Conservation (phyloP, 2,797 vertebrate species). For the Harpagifer antarcticus region DNA sequence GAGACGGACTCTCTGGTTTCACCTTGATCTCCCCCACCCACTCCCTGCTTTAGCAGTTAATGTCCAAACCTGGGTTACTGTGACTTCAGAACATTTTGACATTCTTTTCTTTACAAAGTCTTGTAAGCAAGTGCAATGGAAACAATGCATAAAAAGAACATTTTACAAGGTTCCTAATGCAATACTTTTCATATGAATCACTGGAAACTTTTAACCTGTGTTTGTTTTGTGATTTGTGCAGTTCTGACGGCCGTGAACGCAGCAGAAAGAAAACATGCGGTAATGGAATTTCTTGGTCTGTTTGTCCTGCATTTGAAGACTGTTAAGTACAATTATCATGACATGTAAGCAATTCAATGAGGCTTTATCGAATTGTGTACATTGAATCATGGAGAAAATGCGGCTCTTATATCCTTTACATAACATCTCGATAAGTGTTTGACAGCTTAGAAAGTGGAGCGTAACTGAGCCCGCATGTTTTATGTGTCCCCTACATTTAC, state of each 20-base stretch:
- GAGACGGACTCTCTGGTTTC: conserved; percentile 5
- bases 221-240: not conserved
- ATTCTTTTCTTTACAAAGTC: not conserved
- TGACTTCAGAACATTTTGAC: conserved; percentile 10
- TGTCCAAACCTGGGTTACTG: conserved; percentile 1
- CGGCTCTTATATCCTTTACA: conserved; percentile 6
- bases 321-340: not conserved
- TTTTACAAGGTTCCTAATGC: conserved; percentile 1
- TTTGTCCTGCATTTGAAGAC: not conserved
- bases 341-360: not conserved
- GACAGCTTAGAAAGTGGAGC: not conserved
- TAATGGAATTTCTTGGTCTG: not conserved
- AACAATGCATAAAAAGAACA: not conserved
- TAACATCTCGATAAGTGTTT: not conserved
- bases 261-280: not conserved
- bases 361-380: not conserved
- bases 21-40: conserved; percentile 1
- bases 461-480: not conserved
- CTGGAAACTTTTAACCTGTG: not conserved
- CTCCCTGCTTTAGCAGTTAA: not conserved
- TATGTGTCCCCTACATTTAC: not conserved
- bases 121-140: not conserved
- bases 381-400: not conserved
- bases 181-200: not conserved
- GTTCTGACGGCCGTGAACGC: not conserved